Base-by-base conservation (phyloP, 1,140 invertebrate species). In the Palaemon carinicauda region DNA sequence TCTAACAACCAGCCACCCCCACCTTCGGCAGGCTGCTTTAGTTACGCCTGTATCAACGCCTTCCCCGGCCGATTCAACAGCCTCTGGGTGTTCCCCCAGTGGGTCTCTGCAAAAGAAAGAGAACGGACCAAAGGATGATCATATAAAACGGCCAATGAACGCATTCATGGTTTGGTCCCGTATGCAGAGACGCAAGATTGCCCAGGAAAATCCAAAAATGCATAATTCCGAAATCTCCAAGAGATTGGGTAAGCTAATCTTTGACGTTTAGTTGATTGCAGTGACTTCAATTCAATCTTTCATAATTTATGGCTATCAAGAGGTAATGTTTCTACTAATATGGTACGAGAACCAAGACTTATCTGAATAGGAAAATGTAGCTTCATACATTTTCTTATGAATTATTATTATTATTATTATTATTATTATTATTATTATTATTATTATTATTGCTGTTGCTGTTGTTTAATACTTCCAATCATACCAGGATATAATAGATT, bases 91-190 rank as follows among this genome's bases (percentile, higher is more conserved):
- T 75, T 86, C 88, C 53, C 73, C 85, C 17, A 86, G 80, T 69
- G 78, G 87, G 17, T 81, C 89, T 4, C 27, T 83, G 1, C 82
- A 88, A 74, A 89, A 88, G 81, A 88, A 90, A 53, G 86, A 81
- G 60, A 87, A 85, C 31, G 87, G 87, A 7, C 78, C 73, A 1
- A 84, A 88, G 41, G 90, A 91, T 31, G 97, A 98, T 90, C 94
- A 98, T 1, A 98, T 99, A 12, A 99, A 99, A 92, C 93, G 98
- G 89, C 98, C 98, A 0, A 99, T 99, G 98, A 99, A 99, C 92
- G 98, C 98, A 15, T 99, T 99, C 92, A 99, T 99, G 98, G 98
- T 99, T n/a, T 99, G 98, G 98, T 92, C 92, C 1, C 92, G 94
- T 78, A 94, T 96, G 78, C 96, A 97, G 90, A 92, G 96, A 9